Evolutionary conservation across 2,888 invertebrate genomes (phyloP).

Genomic region (Diplolepis rosae): DNA sequence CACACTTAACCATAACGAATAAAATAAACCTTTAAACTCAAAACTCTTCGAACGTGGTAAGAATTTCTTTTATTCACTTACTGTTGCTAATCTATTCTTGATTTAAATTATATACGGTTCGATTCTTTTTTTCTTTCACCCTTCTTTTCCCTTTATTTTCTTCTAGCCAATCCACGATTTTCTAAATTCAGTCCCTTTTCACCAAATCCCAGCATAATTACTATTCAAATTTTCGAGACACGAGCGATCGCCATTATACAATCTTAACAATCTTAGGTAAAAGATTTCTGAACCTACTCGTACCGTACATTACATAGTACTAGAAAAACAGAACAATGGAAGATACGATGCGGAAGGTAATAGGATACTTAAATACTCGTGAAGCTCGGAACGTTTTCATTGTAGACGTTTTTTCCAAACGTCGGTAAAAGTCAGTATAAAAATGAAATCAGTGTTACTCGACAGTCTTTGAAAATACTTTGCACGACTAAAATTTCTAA

Average conservation of each 20-base stretch:
- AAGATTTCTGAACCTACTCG: slow-evolving; percentile 9
- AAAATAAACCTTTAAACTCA: slow-evolving; percentile 4
- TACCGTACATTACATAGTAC: slow-evolving; percentile 22
- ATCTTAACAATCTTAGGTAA: slow-evolving; percentile 25
- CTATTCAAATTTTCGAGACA: slow-evolving; percentile 23
- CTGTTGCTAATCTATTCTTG: slow-evolving; percentile 3
- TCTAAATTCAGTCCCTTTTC: slow-evolving; percentile 36
- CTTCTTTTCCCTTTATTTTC: slow-evolving; percentile 34
- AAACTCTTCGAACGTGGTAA: neutral
- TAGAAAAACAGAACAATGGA: slow-evolving; percentile 50
- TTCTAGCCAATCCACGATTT: slow-evolving; percentile 57
- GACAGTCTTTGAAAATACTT: slow-evolving; percentile 41
- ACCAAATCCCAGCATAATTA: slow-evolving; percentile 34
- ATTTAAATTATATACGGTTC: slow-evolving; percentile 30
- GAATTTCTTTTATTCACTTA: neutral
- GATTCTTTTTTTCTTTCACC: slow-evolving; percentile 28
- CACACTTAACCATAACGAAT: neutral
- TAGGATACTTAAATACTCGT: slow-evolving; percentile 43
- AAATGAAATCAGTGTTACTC: slow-evolving; percentile 35
- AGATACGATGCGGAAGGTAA: slow-evolving; percentile 59
- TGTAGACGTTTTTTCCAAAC: slow-evolving; percentile 16
- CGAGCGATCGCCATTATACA: slow-evolving; percentile 14
- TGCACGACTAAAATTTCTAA: slow-evolving; percentile 35
- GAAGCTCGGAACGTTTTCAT: slow-evolving; percentile 45
- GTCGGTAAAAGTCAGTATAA: slow-evolving; percentile 38